These are phyloP conservation scores for Campoletis sonorensis DNA, from an alignment of 1,140 invertebrate genomes.

Conservation along the genomic window DNA sequence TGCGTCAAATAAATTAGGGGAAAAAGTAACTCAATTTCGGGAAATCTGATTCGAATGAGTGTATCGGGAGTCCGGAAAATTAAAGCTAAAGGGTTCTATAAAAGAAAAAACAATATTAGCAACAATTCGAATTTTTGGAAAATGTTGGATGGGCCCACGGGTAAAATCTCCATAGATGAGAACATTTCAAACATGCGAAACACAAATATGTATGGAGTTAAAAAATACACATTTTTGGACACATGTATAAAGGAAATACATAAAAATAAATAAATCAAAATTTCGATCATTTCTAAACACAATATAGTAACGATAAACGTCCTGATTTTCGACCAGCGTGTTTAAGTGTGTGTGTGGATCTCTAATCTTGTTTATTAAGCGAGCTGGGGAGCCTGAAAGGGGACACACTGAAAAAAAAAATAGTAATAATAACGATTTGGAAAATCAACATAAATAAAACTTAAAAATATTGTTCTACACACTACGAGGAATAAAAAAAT, in stretches of 20 bases:
- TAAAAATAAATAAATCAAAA: neutral
- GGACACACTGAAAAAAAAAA: constrained; percentile 23
- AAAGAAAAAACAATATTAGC: too few species aligned
- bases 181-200: neutral
- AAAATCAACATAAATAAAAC: neutral
- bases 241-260: neutral
- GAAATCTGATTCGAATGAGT: too few species aligned
- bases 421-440: neutral
- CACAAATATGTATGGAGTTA: neutral
- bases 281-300: neutral
- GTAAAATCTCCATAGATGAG: too few species aligned
- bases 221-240: neutral
- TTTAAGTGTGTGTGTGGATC: constrained; percentile 2
- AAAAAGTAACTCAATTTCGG: neutral
- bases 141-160: too few species aligned
- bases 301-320: neutral
- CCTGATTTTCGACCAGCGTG: neutral
- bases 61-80: too few species aligned
- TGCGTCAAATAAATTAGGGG: neutral
- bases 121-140: too few species aligned
- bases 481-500: constrained; percentile 14
- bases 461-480: neutral
- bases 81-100: too few species aligned
- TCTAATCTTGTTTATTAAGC: constrained; percentile 25
- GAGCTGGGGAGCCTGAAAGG: neutral